Conservation (phyloP, 92 coral and sea anemone species). For the Plumapathes pennacea region DNA sequence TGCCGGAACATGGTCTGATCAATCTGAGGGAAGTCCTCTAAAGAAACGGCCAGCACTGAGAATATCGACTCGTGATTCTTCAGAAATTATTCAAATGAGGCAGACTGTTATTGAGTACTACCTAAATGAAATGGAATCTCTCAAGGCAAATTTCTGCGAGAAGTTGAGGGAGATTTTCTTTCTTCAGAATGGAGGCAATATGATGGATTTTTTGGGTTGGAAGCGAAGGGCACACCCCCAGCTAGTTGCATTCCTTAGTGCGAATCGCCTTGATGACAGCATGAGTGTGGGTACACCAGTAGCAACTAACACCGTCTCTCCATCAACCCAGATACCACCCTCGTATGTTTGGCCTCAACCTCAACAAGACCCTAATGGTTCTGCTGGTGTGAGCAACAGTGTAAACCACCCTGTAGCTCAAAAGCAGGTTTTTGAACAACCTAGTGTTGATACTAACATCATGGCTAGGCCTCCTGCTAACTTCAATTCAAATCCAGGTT, state of each 20-base stretch:
- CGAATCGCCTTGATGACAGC: slow-evolving; percentile 84
- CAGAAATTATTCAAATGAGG: slow-evolving; percentile 76
- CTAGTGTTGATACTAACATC: slow-evolving; percentile 66
- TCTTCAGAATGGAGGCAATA: slow-evolving; percentile 89
- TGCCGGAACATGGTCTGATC: slow-evolving; percentile 48
- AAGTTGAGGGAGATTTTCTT: slow-evolving; percentile 90
- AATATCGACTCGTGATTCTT: slow-evolving; percentile 64
- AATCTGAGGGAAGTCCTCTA: slow-evolving; percentile 50
- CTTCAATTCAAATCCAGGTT: slow-evolving; percentile 54
- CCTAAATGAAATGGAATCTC: slow-evolving; percentile 72
- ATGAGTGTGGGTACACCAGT: slow-evolving; percentile 51
- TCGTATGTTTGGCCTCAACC: slow-evolving; percentile 58
- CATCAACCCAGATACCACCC: slow-evolving; percentile 43
- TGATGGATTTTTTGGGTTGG: slow-evolving; percentile 84
- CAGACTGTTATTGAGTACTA: slow-evolving; percentile 84
- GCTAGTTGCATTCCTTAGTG: slow-evolving; percentile 58
- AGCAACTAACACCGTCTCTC: slow-evolving; percentile 49
- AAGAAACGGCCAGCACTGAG: slow-evolving; percentile 32
- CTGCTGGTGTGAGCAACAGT: slow-evolving; percentile 32
- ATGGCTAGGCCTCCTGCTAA: slow-evolving; percentile 46
- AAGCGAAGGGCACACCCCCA: slow-evolving; percentile 78
- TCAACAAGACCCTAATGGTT: slow-evolving; percentile 41
- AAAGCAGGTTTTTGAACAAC: slow-evolving; percentile 73
- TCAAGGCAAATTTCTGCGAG: slow-evolving; percentile 77
- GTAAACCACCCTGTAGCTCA: slow-evolving; percentile 54